phyloP scores from a whole-genome alignment of 1,140 invertebrate species.

The Leptinotarsa defecta region DNA sequence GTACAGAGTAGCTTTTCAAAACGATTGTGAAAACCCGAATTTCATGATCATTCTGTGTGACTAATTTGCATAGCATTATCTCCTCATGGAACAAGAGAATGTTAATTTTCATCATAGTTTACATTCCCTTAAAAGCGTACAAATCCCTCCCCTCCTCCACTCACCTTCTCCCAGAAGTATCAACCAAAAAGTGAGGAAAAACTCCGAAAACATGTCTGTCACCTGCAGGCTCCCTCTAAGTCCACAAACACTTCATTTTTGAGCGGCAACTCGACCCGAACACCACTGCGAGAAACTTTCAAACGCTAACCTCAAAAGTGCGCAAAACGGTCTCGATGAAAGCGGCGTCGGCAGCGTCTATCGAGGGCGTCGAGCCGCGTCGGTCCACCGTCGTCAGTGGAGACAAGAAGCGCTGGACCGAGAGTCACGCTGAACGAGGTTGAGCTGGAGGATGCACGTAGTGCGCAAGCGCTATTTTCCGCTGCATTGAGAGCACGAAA shows the following conservation, averaged over 20 bases:
- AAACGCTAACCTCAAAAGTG: constrained; percentile 21
- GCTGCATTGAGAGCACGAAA: background rate
- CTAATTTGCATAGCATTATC: too few relatives aligned
- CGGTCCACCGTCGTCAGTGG: constrained; percentile 9
- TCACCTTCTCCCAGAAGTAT: constrained; percentile 9
- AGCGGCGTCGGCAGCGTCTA: constrained; percentile 25
- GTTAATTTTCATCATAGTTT: too few relatives aligned
- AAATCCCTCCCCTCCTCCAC: background rate
- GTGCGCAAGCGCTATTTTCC: background rate
- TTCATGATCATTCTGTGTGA: too few relatives aligned
- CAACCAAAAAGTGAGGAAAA: constrained; percentile 7
- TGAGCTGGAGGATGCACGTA: background rate
- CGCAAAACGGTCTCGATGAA: constrained; percentile 10
- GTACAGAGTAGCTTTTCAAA: too few relatives aligned
- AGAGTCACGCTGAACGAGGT: constrained; percentile 21
- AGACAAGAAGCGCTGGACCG: constrained; percentile 24
- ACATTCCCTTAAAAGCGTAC: too few relatives aligned
- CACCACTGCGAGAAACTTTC: background rate
- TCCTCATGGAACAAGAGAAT: too few relatives aligned
- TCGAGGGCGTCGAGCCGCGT: constrained; percentile 24
- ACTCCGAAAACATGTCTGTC: constrained; percentile 10
- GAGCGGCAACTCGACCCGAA: constrained; percentile 3
- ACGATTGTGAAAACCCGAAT: too few relatives aligned
- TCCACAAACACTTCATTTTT: constrained; percentile 13
- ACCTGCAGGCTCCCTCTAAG: background rate